Conservation (phyloP, 2,888 invertebrate species). For the Nephrotoma appendiculata region DNA sequence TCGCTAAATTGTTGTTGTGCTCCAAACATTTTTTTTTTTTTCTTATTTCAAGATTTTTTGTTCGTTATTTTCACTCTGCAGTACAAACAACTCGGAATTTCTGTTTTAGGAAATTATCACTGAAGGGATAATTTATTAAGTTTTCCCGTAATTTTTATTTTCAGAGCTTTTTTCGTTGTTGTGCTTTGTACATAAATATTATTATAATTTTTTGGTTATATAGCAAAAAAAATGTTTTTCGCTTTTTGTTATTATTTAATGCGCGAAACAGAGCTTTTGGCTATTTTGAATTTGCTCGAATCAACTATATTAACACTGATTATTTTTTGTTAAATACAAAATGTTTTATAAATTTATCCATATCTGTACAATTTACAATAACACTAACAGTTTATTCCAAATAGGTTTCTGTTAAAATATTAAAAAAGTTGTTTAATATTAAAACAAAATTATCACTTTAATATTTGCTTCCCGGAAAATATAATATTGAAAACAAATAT, state of each 20-base stretch:
- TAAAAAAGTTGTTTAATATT: not conserved
- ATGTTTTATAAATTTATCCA: not conserved
- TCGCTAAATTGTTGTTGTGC: not conserved
- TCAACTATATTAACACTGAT: not conserved
- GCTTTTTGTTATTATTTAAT: not conserved
- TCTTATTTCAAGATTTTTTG: not conserved
- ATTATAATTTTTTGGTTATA: not conserved
- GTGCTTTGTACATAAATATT: not conserved
- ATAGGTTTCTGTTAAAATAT: not conserved
- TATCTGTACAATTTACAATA: not conserved
- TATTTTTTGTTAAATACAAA: not conserved
- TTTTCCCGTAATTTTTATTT: not conserved
- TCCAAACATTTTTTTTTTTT: not conserved
- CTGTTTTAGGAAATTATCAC: not conserved
- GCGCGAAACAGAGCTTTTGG: not conserved
- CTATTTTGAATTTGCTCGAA: not conserved
- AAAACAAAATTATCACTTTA: not conserved
- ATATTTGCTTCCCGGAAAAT: not conserved
- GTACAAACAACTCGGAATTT: not conserved
- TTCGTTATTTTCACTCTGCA: not conserved
- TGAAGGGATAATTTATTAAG: not conserved
- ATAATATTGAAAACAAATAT: not conserved
- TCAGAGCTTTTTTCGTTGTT: not conserved
- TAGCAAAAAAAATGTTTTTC: not conserved
- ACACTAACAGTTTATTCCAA: not conserved